Evolutionary conservation across 2,113 vertebrate genomes (phyloP), one percentile per base, ranked within the genome.

Genomic region (Cygnus atratus): DNA sequence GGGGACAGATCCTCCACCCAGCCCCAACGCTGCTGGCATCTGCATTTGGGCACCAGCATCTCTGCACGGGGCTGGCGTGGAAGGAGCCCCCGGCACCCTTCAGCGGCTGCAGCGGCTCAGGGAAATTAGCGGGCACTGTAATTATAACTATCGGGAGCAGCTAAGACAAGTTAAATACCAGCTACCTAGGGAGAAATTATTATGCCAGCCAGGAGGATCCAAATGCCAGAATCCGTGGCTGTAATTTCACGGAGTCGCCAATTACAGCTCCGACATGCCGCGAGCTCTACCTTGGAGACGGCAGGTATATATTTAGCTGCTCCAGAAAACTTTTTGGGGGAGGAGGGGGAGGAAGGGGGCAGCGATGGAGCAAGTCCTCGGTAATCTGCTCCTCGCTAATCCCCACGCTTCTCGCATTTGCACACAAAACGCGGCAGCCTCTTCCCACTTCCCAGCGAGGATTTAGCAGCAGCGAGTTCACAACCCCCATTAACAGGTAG

Each of bases 101-200:
- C 88, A 48, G 66, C 11, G 52, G 77, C 89, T 91, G 91, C 92
- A 13, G 44, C 44, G 74, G 79, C 31, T 72, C 84, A 63, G 84
- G 11, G 88, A 96, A 98, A 97, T 95, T 95, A 92, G 73, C 35
- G 93, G 96, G 97, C 93, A 92, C 74, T 82, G 84, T 96, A 96
- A 97, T 98, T 97, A 96, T 80, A 97, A 96, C 92, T 94, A 97
- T 97, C 92, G 81, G 90, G 82, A 95, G 82, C 95, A 98, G 94
- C 94, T 78, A 93, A 96, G 96, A 97, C 97, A 96, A 97, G 98
- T 97, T 98, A 98, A 98, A 98, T 98, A 98, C 89, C 97, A 98
- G 94, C 95, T 95, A 97, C 96, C 94, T 94, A 88, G 97, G 95
- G 96, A 97, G 93, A 95, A 94, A 97, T 97, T 97, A 97, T 97